Base-by-base conservation (phyloP, 2,113 vertebrate species). In the Embiotoca jacksoni region DNA sequence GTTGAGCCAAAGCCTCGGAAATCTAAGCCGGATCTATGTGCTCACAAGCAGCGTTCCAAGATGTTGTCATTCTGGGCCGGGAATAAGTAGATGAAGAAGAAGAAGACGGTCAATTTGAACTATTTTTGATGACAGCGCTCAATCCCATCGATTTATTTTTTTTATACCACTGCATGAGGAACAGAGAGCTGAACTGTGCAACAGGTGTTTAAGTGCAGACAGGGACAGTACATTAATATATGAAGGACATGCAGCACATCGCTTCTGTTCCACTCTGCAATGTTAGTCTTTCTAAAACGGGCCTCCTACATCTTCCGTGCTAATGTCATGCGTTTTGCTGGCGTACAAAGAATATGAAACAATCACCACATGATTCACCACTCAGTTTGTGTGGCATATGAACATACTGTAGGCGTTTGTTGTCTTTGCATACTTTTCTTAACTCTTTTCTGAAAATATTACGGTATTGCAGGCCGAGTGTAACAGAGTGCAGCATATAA, bases 381-480 rank as follows among this genome's bases (percentile, higher is more conserved):
- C 65, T 58, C 70, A 53, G 10, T 49, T 23, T 72, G 46, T 56
- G 14, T 56, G 13, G 32, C 8, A 15, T 5, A 47, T 47, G 57
- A 7, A 61, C 53, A 58, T 4, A 16, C 39, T 72, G 67, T 8
- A 57, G 44, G 53, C 33, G 2, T 30, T 5, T 50, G 32, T 47
- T 76, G 53, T 49, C 46, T 37, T 36, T 14, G 32, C 5, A 52
- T 46, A 49, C 32, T 73, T 76, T 37, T 68, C 44, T 59, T 23
- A 41, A 4, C 52, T 60, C 80, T 74, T 82, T 80, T 80, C 81
- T 80, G 35, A 16, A 67, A 73, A 73, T 36, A 78, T 92, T 90
- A 67, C 83, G 89, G 89, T 72, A 86, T 71, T 80, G 73, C n/a
- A 82, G 84, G 69, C 78, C 54, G 58, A 4, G 2, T 36, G 72